Conservation (phyloP, 2,888 invertebrate genomes). For the Schizotus pectinicornis region DNA sequence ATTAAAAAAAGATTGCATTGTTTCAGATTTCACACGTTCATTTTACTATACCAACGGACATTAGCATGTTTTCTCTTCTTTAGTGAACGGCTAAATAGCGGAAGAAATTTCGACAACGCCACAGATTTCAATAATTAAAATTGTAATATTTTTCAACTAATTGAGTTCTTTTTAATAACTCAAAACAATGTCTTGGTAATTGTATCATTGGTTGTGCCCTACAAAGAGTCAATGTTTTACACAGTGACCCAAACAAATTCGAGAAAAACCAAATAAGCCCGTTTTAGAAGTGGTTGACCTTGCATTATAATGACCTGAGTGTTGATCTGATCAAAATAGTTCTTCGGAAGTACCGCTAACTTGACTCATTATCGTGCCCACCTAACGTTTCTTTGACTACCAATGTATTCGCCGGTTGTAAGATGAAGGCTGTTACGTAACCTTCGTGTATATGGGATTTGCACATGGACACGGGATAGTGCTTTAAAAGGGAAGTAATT, state of each 20-base stretch:
- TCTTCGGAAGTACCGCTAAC: slow-evolving; percentile 20
- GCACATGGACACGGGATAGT: too few relatives aligned
- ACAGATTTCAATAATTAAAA: background rate
- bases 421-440: too few relatives aligned
- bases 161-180: background rate
- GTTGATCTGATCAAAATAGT: slow-evolving; percentile 16
- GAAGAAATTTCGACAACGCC: background rate
- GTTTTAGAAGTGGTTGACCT: slow-evolving; percentile 26
- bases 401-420: background rate
- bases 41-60: slow-evolving; percentile 7
- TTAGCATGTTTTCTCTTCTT: slow-evolving; percentile 31
- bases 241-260: slow-evolving; percentile 22
- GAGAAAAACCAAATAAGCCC: slow-evolving; percentile 17
- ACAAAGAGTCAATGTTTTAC: too few relatives aligned
- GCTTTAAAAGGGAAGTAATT: too few relatives aligned
- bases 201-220: too few relatives aligned
- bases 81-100: slow-evolving; percentile 9
- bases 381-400: slow-evolving; percentile 22
- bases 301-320: slow-evolving; percentile 26
- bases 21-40: slow-evolving; percentile 18
- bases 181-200: background rate
- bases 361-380: slow-evolving; percentile 13
- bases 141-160: too few relatives aligned
- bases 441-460: too few relatives aligned
- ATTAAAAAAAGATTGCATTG: slow-evolving; percentile 3